A percentile compares a stretch with the other conserved stretches of the same genome.
Evolutionary conservation across 2,888 invertebrate species (phyloP).

Genomic region (Noctua fimbriata): DNA sequence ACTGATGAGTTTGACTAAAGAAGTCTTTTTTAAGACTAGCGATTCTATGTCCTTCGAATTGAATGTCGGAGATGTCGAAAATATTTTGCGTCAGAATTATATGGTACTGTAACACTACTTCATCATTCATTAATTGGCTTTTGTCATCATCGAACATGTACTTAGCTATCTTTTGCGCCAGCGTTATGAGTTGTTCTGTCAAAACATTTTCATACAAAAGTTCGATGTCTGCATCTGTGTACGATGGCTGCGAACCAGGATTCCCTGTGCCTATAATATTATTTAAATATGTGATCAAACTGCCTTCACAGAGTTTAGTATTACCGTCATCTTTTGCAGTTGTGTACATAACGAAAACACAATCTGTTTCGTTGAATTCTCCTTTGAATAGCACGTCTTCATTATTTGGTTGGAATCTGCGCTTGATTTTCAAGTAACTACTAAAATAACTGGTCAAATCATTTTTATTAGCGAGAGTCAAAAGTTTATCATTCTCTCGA

Average conservation of each 20-base stretch:
- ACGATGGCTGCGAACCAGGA: conserved; percentile 3
- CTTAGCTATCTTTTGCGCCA: neutral
- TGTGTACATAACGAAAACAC: conserved; percentile 24
- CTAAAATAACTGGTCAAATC: neutral
- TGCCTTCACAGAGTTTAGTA: neutral
- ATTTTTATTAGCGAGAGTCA: conserved; percentile 4
- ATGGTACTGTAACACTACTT: conserved; percentile 10
- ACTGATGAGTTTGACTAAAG: conserved; percentile 10
- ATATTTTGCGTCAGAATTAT: conserved; percentile 12
- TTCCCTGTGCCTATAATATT: conserved; percentile 9
- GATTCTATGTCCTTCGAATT: conserved; percentile 12
- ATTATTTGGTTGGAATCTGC: neutral
- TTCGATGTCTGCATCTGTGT: conserved; percentile 6
- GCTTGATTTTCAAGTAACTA: conserved; percentile 8
- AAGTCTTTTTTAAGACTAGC: conserved; percentile 11
- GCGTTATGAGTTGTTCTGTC: conserved; percentile 7
- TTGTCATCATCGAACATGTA: conserved; percentile 8
- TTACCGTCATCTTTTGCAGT: conserved; percentile 20
- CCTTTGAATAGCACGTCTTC: neutral
- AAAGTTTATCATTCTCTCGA: conserved; percentile 1
- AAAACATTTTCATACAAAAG: neutral
- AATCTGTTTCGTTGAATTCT: conserved; percentile 9
- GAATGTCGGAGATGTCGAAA: conserved; percentile 21
- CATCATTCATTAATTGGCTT: conserved; percentile 24
- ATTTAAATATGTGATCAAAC: neutral